Base-by-base conservation (phyloP, 2,797 vertebrate genomes). In the Lacerta viridis region DNA sequence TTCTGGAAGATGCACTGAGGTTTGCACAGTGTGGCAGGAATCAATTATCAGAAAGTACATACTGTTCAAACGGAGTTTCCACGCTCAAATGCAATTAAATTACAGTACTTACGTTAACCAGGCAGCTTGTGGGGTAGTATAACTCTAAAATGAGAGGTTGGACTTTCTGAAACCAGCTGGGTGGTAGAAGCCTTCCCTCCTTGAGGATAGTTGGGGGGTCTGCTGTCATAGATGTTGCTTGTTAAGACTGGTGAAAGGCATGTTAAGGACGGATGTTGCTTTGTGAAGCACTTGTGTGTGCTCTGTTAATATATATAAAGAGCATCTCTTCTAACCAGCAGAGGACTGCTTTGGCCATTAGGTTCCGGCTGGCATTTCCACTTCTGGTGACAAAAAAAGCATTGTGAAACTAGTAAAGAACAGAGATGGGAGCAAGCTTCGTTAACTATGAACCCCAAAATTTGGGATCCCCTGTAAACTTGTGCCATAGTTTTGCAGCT, bases 231-330 rank as follows among this genome's bases (percentile, higher is more conserved):
- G 7, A 94, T 1, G 1, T 50, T 92, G 39, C 78, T 90, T 79
- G 95, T 93, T 89, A 98, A 93, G 95, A 99, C 95, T 87, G 95
- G 98, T 99, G 91, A 81, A 89, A 92, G 29, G 3, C 1, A 77
- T 0, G 83, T 97, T 97, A 98, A 98, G 97, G 97, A 90, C 76
- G 6, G 15, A 8, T 11, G 76, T 84, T 83, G n/a, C 69, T 18
- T 80, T 27, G 1, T 0, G 10, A 78, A 55, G 0, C 7, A 9
- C 29, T 20, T 82, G 25, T 87, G 77, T 41, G 7, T 50, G 15
- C 83, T 68, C 13, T 85, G 17, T 50, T 71, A 71, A 29, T 75
- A 6, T 59, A 55, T 4, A 23, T 59, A 80, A 86, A 36, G 18
- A 39, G 11, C 7, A 8, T 33, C 17, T n/a, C 1, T 46, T 71